Evolutionary conservation across 2,797 vertebrate genomes (phyloP).

Genomic region (Limnodromus scolopaceus): DNA sequence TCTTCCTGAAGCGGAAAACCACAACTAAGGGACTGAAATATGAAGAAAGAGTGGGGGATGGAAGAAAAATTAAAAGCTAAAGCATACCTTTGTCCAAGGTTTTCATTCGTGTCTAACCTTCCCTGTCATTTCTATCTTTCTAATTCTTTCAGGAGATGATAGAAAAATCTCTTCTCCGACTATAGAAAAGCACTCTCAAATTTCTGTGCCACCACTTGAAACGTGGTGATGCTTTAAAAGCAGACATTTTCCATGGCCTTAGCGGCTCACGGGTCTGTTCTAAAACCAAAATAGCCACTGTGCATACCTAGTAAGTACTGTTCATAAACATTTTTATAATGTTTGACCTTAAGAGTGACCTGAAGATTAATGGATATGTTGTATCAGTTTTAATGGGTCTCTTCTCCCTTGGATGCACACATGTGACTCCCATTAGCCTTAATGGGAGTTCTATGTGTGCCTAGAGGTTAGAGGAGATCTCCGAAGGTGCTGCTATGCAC

Average conservation of each 20-base stretch:
- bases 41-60: not conserved
- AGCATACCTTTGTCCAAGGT: slow-evolving; percentile 21
- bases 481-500: slow-evolving; percentile 49
- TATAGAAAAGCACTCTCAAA: slow-evolving; percentile 26
- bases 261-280: slow-evolving; percentile 16
- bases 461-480: slow-evolving; percentile 65
- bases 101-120: slow-evolving; percentile 42
- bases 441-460: slow-evolving; percentile 57
- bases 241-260: slow-evolving; percentile 45
- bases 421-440: slow-evolving; percentile 68
- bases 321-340: slow-evolving; percentile 71
- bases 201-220: slow-evolving; percentile 30
- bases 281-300: not conserved
- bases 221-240: slow-evolving; percentile 46
- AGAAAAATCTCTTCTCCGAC: slow-evolving; percentile 18
- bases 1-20: slow-evolving; percentile 12
- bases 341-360: slow-evolving; percentile 66
- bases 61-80: slow-evolving; percentile 30
- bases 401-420: slow-evolving; percentile 57
- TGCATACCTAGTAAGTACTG: slow-evolving; percentile 48
- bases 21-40: not conserved
- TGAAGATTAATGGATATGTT: slow-evolving; percentile 67
- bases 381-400: slow-evolving; percentile 65
- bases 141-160: slow-evolving; percentile 33
- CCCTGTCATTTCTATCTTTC: slow-evolving; percentile 9